Evolutionary conservation across 37 sponge, comb jelly and placozoan genomes (phyloP).

Genomic region (Geodia barretti): DNA sequence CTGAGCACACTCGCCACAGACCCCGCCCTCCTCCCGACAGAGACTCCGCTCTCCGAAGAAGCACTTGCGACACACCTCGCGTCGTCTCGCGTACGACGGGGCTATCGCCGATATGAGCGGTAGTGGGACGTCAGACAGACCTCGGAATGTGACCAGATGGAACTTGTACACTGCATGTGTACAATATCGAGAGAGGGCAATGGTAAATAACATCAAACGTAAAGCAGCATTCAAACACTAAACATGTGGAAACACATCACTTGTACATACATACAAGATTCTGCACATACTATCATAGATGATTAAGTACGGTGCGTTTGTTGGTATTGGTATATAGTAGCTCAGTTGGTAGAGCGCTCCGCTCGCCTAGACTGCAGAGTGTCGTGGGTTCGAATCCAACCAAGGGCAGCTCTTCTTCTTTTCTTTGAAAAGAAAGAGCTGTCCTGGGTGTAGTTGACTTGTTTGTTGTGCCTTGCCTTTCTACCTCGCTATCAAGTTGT

Average conservation of each 20-base stretch:
- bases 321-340: too few relatives aligned
- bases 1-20: constrained; percentile 23
- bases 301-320: too few relatives aligned
- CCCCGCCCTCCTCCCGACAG: neutral
- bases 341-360: too few relatives aligned
- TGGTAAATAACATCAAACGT: too few relatives aligned
- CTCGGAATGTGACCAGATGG: constrained; percentile 22
- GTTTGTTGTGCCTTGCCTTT: too few relatives aligned
- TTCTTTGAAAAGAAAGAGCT: too few relatives aligned
- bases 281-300: neutral
- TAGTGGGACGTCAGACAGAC: constrained; percentile 21
- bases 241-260: neutral
- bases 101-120: constrained; percentile 21
- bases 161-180: constrained; percentile 24
- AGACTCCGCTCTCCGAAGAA: constrained; percentile 54
- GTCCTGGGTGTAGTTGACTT: too few relatives aligned
- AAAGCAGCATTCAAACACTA: neutral
- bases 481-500: too few relatives aligned
- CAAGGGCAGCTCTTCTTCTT: too few relatives aligned
- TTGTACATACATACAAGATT: neutral
- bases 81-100: constrained; percentile 4
- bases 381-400: too few relatives aligned
- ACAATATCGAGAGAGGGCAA: too few relatives aligned
- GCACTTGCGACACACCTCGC: constrained; percentile 43
- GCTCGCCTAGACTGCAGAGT: too few relatives aligned